Base-by-base conservation (phyloP, 2,113 vertebrate genomes). In the Mohoua ochrocephala region DNA sequence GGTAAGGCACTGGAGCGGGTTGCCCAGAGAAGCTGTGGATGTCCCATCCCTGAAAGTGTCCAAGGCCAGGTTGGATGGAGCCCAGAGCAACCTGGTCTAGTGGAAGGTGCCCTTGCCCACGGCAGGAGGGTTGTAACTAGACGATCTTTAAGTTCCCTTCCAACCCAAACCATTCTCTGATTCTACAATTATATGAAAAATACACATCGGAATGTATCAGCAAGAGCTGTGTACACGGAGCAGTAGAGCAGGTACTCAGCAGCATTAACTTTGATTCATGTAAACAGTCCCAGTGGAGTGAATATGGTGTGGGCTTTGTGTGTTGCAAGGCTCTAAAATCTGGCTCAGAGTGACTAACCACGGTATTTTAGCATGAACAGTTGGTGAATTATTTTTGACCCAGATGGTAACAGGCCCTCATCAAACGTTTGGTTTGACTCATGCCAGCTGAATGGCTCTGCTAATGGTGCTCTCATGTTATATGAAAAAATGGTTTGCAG, bases 301-400 rank as follows among this genome's bases (percentile, higher is more conserved):
- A 89, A n/a, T 4, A 45, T 1, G 1, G 7, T 33, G 15, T 70
- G n/a, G 2, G 2, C 11, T 37, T 44, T 41, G 26, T 26, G 26
- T 44, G 31, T 49, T 79, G 27, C 37, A 79, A 82, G 57, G 56
- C 28, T 90, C 44, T 90, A 8, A 71, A 52, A 71, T 53, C 44
- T 79, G 49, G 7, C 39, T 76, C 61, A 60, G 49, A 61, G 42
- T 60, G 54, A 92, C 73, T 90, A 95, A 59, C 28, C 1, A 3
- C 3, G 19, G 47, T 42, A 78, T 70, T 78, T 89, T 47, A 91
- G 35, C 53, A 67, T 44, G 79, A 95, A 81, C 68, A 81, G 35
- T 45, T 92, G 89, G 49, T 75, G 64, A 92, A 71, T 89, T 92
- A 84, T 91, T 96, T 96, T 89, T 96, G 76, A 93, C 71, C 76